Evolutionary conservation across 2,113 vertebrate species (phyloP), one percentile per base, ranked within the genome.

Genomic region (Varanus komodoensis): DNA sequence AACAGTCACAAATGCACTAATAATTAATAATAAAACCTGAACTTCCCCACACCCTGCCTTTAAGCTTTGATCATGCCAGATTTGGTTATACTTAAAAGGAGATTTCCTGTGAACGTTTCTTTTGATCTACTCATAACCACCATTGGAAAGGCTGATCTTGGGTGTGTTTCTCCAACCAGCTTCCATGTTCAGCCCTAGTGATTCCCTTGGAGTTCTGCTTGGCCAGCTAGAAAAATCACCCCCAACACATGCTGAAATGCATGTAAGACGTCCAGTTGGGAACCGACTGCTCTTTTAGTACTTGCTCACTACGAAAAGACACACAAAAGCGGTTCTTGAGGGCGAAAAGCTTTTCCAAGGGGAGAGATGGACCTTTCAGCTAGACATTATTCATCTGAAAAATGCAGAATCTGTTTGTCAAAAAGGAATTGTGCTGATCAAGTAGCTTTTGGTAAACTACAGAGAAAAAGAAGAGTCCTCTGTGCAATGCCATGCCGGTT

Each of bases 141-240:
- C n/a, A n/a, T n/a, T n/a, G n/a, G 38, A 48, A 23, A 50, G 27
- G 77, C 17, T 17, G 23, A 12, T n/a, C 87, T 77, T 7, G 21
- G 2, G n/a, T 50, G n/a, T 21, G 6, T 23, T n/a, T 15, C 61
- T 64, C 61, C 14, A 12, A 7, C 5, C 25, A 19, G 25, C 34
- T 83, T 29, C 81, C 21, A 69, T 32, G 34, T 83, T 74, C 82
- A 4, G 48, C 8, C 25, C 34, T 5, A 9, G 15, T 48, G 69
- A 64, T 67, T 89, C 75, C 21, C 44, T 54, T 23, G 73, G 54
- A n/a, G 88, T 83, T 89, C 81, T 89, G 80, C 88, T 89, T 23
- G 27, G 34, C 71, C 48, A 38, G 52, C 80, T 82, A n/a, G 32
- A 48, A 64, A 89, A 89, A 89, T 82, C 80, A 29, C 34, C 52